Conservation (phyloP, 1,140 invertebrate species). For the Samia ricini region DNA sequence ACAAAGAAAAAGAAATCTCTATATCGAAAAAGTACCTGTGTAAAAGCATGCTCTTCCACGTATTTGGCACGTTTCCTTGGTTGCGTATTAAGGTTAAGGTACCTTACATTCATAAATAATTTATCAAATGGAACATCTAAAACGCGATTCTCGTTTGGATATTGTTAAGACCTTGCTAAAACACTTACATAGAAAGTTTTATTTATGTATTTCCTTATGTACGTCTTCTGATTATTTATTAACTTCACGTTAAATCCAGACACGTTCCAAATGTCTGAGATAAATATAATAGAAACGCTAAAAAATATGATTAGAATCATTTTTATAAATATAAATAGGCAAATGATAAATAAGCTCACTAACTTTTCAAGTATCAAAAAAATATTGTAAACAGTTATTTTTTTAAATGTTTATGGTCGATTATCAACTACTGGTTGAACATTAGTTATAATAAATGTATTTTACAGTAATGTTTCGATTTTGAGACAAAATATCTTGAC, state of each 20-base stretch:
- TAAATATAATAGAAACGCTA: not conserved
- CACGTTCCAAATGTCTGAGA: not conserved
- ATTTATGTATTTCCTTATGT: conserved; percentile 22
- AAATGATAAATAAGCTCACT: too few relatives aligned
- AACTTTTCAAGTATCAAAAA: too few relatives aligned
- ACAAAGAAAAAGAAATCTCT: conserved; percentile 60
- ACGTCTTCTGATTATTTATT: conserved; percentile 12
- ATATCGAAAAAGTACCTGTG: conserved; percentile 43
- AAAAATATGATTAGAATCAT: too few relatives aligned
- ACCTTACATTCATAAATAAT: conserved; percentile 65
- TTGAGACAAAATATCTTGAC: too few relatives aligned
- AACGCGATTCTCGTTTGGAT: conserved; percentile 33
- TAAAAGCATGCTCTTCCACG: conserved; percentile 52
- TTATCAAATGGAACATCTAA: conserved; percentile 45
- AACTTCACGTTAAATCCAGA: conserved; percentile 5
- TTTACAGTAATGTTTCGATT: too few relatives aligned
- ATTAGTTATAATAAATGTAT: too few relatives aligned
- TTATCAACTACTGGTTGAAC: too few relatives aligned
- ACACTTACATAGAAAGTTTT: conserved; percentile 27
- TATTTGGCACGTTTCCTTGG: conserved; percentile 40
- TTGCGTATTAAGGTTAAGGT: conserved; percentile 43
- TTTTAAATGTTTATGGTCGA: too few relatives aligned
- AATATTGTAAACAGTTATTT: too few relatives aligned
- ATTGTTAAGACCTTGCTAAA: conserved; percentile 35
- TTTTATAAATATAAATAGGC: too few relatives aligned